phyloP scores from a whole-genome alignment of 2,113 vertebrate genomes.

The Oreochromis aureus region DNA sequence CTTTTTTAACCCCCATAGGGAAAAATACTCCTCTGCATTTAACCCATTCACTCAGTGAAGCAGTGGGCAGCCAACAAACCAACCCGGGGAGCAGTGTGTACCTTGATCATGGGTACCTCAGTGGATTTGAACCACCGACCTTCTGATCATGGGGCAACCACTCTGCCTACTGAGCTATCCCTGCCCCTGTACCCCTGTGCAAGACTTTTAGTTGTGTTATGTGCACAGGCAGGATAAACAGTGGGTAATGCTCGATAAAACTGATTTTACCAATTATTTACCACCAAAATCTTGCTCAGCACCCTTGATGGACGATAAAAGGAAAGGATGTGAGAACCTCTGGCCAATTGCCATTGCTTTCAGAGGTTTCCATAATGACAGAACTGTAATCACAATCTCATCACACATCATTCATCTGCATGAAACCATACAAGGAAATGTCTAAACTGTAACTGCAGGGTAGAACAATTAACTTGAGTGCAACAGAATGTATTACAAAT shows the following conservation, averaged over 20 bases:
- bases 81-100: rapidly evolving
- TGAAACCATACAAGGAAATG: not conserved
- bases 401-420: not conserved
- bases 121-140: not conserved
- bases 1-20: rapidly evolving
- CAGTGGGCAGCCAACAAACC: not conserved
- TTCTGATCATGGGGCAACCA: not conserved
- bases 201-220: not conserved
- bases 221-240: not conserved
- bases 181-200: not conserved
- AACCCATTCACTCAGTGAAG: not conserved
- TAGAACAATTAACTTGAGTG: not conserved
- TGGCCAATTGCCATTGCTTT: not conserved
- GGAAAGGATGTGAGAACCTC: not conserved
- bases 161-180: not conserved
- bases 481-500: not conserved
- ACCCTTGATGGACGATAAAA: not conserved
- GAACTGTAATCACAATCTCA: not conserved
- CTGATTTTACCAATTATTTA: not conserved
- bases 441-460: not conserved
- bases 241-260: not conserved
- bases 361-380: not conserved
- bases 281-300: not conserved
- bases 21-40: not conserved
- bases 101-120: not conserved